phyloP scores from a whole-genome alignment of 1,140 invertebrate species.

The Drosophila mojavensis region DNA sequence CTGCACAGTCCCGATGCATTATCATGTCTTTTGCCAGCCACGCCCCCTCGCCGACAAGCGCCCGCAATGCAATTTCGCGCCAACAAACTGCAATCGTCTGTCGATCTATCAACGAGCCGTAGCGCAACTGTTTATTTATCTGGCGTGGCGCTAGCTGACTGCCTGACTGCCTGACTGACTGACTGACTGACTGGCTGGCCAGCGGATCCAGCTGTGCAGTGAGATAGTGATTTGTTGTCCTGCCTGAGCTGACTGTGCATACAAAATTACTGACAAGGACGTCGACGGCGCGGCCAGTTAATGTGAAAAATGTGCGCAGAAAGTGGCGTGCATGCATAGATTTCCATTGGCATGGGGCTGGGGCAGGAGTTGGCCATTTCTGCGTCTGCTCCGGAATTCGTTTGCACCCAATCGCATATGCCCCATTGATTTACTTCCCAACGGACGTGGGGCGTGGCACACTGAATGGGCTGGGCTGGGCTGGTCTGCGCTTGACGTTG shows the following conservation, averaged over 20 bases:
- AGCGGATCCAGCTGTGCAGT: slow-evolving; percentile 32
- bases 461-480: neutral
- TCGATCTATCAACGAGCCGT: slow-evolving; percentile 65
- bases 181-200: neutral
- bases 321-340: slow-evolving; percentile 75
- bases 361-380: neutral
- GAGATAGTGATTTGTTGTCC: slow-evolving; percentile 73
- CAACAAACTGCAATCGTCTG: slow-evolving; percentile 57
- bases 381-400: slow-evolving; percentile 44
- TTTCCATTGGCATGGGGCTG: slow-evolving; percentile 37
- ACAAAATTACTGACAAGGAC: slow-evolving; percentile 74
- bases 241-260: slow-evolving; percentile 72
- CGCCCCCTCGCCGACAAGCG: slow-evolving; percentile 1
- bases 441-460: slow-evolving; percentile 16
- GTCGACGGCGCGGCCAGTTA: slow-evolving; percentile 59
- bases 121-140: slow-evolving; percentile 67
- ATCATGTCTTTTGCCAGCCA: slow-evolving; percentile 31
- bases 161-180: slow-evolving; percentile 1
- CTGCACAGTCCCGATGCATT: slow-evolving; percentile 40
- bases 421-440: slow-evolving; percentile 67
- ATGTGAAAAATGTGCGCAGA: slow-evolving; percentile 79
- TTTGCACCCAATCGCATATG: slow-evolving; percentile 50
- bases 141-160: slow-evolving; percentile 36
- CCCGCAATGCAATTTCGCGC: slow-evolving; percentile 50
- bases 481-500: slow-evolving; percentile 7